Percentiles rank a stretch among this genome's conserved stretches.
phyloP scores from a whole-genome alignment of 2,113 vertebrate species.

The Macroglossus sobrinus region DNA sequence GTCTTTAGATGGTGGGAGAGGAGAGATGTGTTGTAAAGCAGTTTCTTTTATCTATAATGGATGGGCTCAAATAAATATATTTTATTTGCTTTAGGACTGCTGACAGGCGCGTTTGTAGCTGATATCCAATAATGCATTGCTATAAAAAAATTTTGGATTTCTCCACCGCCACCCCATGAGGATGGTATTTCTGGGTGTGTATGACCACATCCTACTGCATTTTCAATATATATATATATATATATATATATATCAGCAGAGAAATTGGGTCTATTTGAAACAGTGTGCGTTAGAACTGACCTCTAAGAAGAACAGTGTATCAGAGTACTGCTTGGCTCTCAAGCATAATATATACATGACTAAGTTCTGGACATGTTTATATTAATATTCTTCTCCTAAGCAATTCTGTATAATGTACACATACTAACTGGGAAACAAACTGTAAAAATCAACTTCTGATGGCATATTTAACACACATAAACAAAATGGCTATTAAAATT shows the following conservation, averaged over 20 bases:
- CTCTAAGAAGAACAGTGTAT: constrained; percentile 69
- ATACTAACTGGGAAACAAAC: constrained; percentile 63
- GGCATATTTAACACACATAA: constrained; percentile 36
- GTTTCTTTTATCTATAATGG: constrained; percentile 74
- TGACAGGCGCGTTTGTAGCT: constrained; percentile 47
- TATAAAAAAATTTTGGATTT: constrained; percentile 48
- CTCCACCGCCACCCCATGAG: constrained; percentile 42
- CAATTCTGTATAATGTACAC: constrained; percentile 18
- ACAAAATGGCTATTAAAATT: constrained; percentile 33
- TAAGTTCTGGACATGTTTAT: constrained; percentile 41
- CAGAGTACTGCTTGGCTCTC: constrained; percentile 40
- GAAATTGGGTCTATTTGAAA: constrained; percentile 56
- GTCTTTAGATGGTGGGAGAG: constrained; percentile 64
- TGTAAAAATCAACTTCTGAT: constrained; percentile 58
- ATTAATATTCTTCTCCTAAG: constrained; percentile 56
- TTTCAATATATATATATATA: constrained; percentile 67
- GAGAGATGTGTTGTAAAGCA: constrained; percentile 74
- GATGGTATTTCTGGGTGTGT: constrained; percentile 67
- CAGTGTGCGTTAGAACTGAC: constrained; percentile 70
- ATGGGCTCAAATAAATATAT: constrained; percentile 69
- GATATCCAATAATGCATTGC: constrained; percentile 59
- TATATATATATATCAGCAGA: constrained; percentile 40
- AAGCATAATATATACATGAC: constrained; percentile 46
- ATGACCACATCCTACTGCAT: constrained; percentile 74
- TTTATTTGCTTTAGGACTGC: constrained; percentile 67